These are phyloP conservation scores for Taenioides sp. DNA, from an alignment of 2,797 vertebrate genomes.

Conservation along the genomic window DNA sequence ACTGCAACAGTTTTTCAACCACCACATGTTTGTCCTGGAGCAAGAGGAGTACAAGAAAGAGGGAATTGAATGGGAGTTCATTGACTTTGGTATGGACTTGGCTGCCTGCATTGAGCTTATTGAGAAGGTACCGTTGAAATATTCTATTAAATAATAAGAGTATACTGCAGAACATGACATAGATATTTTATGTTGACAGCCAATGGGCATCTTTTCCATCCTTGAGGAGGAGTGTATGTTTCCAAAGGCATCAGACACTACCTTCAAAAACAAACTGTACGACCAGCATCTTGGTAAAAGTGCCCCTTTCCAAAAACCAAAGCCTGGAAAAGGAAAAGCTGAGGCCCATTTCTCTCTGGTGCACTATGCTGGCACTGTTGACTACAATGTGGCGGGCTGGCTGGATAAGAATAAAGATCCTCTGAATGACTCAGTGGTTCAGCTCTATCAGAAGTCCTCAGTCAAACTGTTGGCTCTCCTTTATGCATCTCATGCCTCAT, in stretches of 20 bases:
- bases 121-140: no score
- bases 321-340: conserved; percentile 81
- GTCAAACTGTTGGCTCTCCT: conserved; percentile 78
- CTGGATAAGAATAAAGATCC: conserved; percentile 87
- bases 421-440: conserved; percentile 82
- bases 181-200: conserved; percentile 58
- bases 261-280: conserved; percentile 85
- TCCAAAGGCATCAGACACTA: conserved; percentile 80
- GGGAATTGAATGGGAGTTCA: conserved; percentile 65
- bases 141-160: no score
- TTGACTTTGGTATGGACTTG: conserved; percentile 71
- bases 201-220: conserved; percentile 81
- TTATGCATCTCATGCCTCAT: conserved; percentile 69
- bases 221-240: conserved; percentile 73
- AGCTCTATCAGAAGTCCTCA: conserved; percentile 84
- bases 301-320: conserved; percentile 84
- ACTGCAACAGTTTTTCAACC: conserved; percentile 80
- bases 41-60: conserved; percentile 75
- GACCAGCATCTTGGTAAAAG: conserved; percentile 83
- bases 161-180: no score
- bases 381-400: conserved; percentile 85
- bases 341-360: conserved; percentile 84
- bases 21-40: conserved; percentile 79
- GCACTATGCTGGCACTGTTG: conserved; percentile 90
- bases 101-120: conserved; percentile 27